These are phyloP conservation scores for Athene cunicularia DNA, from an alignment of 2,113 vertebrate species.

Conservation along the genomic window DNA sequence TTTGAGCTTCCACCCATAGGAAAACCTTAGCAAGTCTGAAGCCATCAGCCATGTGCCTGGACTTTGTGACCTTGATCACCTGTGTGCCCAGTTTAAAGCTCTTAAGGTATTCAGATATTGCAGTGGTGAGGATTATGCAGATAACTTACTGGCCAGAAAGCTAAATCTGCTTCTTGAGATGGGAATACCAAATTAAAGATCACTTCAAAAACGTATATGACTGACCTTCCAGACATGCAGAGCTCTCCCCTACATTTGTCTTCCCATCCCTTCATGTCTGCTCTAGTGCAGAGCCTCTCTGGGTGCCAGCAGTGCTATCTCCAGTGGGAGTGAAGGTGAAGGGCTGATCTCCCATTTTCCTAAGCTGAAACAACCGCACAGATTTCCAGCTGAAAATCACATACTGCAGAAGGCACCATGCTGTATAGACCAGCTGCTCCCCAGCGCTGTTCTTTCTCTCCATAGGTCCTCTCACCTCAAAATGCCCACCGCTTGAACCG, in stretches of 20 bases:
- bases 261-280: background rate
- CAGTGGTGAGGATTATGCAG: background rate
- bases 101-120: background rate
- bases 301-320: background rate
- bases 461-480: background rate
- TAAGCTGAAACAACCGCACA: fast-evolving
- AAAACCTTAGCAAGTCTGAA: background rate
- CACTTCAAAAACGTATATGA: background rate
- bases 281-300: background rate
- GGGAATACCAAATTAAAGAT: background rate
- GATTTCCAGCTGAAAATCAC: background rate
- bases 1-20: fast-evolving
- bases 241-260: background rate
- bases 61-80: background rate
- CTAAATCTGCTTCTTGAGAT: background rate
- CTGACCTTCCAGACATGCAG: background rate
- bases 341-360: background rate
- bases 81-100: background rate
- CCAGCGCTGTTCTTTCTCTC: background rate
- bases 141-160: background rate
- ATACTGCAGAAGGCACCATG: background rate
- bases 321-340: background rate
- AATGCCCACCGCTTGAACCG: background rate
- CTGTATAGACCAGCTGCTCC: constrained; percentile 9
- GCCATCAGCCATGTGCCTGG: fast-evolving